Evolutionary conservation across 2,797 vertebrate species (phyloP), one percentile per base, ranked within the genome.

Genomic region (Schizothorax lantsangensis): DNA sequence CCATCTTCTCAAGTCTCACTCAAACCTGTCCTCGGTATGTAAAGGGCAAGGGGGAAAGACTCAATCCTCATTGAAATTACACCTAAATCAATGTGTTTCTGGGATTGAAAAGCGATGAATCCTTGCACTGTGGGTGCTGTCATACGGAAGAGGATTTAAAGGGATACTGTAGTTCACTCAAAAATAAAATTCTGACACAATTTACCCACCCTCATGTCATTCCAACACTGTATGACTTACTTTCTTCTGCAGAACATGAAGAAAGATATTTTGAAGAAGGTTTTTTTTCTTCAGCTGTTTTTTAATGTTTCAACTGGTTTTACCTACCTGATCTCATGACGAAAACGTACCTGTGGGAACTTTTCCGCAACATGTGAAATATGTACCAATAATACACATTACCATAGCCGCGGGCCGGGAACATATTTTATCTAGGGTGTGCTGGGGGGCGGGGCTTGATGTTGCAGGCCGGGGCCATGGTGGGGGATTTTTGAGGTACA

Each of bases 1-100:
- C 40, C 84, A 85, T 80, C 84, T 73, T 85, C 66, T 80, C 84
- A 47, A 79, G 84, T 62, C 75, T 72, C 49, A n/a, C 64, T 79
- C 66, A 64, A 85, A 62, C 68, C 66, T 72, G 30, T 80, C 36
- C 77, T 80, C 47, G 17, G n/a, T 69, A 59, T 47, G 84, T 45
- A 59, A 78, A 80, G 52, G 77, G 68, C 68, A 79, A 64, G 66
- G 57, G n/a, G 15, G 7, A 79, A 71, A 59, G 54, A n/a, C 68
- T 72, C 52, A 80, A 19, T 43, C 17, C 66, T 38, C 1, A 40
- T 45, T 62, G 66, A 79, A 85, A 72, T 80, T 80, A 85, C 43
- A 79, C 8, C 19, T 21, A 85, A 59, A 80, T 38, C 40, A 62
- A 47, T 36, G 40, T 62, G 26, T 71, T 85, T 85, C 36, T 59